Base-by-base conservation (phyloP, 2,888 invertebrate species). In the Bursaphelenchus okinawaensis region DNA sequence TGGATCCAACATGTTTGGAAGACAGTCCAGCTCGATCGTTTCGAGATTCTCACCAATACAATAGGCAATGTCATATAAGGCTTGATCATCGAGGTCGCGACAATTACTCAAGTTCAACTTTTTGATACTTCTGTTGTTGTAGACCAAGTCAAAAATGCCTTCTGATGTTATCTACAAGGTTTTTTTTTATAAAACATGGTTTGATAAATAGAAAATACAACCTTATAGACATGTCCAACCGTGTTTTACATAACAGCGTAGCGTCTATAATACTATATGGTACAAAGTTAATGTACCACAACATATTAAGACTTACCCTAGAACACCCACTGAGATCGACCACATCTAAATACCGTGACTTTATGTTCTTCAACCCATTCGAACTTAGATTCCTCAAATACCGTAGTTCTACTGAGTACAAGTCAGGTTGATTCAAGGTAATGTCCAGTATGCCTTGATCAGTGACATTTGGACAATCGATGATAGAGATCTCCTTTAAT, bases 251-350 rank as follows among this genome's bases (percentile, higher is more conserved):
- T n/a, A n/a, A n/a, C n/a, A n/a, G n/a, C n/a, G n/a, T n/a, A n/a
- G n/a, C n/a, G n/a, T n/a, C n/a, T n/a, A n/a, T n/a, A n/a, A n/a
- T n/a, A n/a, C n/a, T n/a, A n/a, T n/a, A n/a, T n/a, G n/a, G n/a
- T n/a, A n/a, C n/a, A n/a, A n/a, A n/a, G n/a, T n/a, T n/a, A n/a
- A n/a, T n/a, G n/a, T n/a, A n/a, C n/a, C n/a, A 51, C 19, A 26
- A 23, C 9, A n/a, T 2, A 64, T 4, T 6, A 20, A 19, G 8
- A 31, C 52, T 29, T 4, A 78, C 75, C 68, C 75, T 68, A 20
- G 68, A 68, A 61, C 81, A 82, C 7, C 78, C 82, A 63, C 78
- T 78, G 55, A 82, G 63, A 66, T 82, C 82, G 9, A 82, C 75
- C 7, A 68, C 71, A 29, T 66, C 62, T 22, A 82, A 70, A 50